Percentiles rank a stretch among this genome's conserved stretches.
phyloP scores from a whole-genome alignment of 1,140 invertebrate genomes.

The Macrobrachium rosenbergii region DNA sequence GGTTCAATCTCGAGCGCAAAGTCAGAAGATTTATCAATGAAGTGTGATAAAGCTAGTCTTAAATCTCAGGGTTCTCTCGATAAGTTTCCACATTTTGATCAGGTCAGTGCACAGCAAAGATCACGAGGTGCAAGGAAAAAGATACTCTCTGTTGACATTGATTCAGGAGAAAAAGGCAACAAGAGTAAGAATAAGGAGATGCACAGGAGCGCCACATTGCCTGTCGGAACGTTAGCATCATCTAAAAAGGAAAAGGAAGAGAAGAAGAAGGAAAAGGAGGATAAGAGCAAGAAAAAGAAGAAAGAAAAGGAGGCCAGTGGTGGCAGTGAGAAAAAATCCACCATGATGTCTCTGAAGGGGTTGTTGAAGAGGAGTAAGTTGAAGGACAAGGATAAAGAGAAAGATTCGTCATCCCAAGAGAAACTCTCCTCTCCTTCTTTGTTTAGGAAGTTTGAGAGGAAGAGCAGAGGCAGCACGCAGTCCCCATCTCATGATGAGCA shows the following conservation, averaged over 20 bases:
- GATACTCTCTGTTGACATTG: slow-evolving; percentile 55
- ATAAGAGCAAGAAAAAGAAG: slow-evolving; percentile 47
- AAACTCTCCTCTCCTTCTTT: slow-evolving; percentile 63
- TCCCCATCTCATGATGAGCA: slow-evolving; percentile 43
- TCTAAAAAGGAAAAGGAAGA: slow-evolving; percentile 53
- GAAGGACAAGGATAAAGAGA: slow-evolving; percentile 51
- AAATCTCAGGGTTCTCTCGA: slow-evolving; percentile 63
- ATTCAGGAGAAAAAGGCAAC: slow-evolving; percentile 14
- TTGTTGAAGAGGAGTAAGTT: slow-evolving; percentile 62
- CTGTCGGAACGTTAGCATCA: slow-evolving; percentile 47
- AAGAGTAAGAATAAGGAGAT: slow-evolving; percentile 47
- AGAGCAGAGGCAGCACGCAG: slow-evolving; percentile 48
- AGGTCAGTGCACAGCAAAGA: slow-evolving; percentile 55
- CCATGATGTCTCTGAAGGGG: slow-evolving; percentile 61
- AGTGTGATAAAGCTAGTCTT: slow-evolving; percentile 55
- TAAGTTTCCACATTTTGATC: slow-evolving; percentile 65
- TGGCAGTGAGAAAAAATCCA: slow-evolving; percentile 59
- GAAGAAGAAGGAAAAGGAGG: slow-evolving; percentile 45
- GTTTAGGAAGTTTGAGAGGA: slow-evolving; percentile 62
- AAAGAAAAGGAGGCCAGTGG: slow-evolving; percentile 42
- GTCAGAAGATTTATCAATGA: slow-evolving; percentile 39
- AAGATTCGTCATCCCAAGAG: slow-evolving; percentile 41
- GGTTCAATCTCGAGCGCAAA: slow-evolving; percentile 41
- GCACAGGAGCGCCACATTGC: slow-evolving; percentile 63
- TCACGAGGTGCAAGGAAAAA: slow-evolving; percentile 51